These are phyloP conservation scores for Rhaphigaster nebulosa DNA, from an alignment of 2,888 invertebrate genomes.

Conservation along the genomic window DNA sequence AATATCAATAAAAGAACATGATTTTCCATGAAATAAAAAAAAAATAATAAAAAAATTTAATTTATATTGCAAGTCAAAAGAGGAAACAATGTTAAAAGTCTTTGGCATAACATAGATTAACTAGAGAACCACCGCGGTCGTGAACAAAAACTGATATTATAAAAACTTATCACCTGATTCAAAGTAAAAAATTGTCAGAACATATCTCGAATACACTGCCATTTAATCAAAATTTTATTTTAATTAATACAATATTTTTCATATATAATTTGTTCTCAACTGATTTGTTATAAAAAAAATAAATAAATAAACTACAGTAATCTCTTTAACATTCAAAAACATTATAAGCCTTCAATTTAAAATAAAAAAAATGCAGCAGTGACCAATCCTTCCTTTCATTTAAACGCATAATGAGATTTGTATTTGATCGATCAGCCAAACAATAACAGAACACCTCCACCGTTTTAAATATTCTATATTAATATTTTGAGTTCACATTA, in stretches of 20 bases:
- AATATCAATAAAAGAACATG: constrained; percentile 15
- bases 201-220: neutral
- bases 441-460: too few species aligned
- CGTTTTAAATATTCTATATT: too few species aligned
- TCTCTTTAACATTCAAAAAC: too few species aligned
- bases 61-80: neutral
- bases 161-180: neutral
- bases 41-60: neutral
- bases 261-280: too few species aligned
- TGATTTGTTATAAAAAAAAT: too few species aligned
- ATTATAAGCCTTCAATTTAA: too few species aligned
- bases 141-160: neutral
- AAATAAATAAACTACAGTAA: too few species aligned
- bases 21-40: neutral
- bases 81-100: constrained; percentile 2
- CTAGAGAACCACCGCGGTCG: neutral
- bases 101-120: constrained; percentile 22
- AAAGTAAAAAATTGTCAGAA: neutral
- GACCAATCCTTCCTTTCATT: too few species aligned
- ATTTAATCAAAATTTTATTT: neutral
- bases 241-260: neutral
- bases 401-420: too few species aligned
- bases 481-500: too few species aligned
- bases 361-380: too few species aligned
- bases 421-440: too few species aligned